Percentiles rank a stretch among this genome's conserved stretches.
Conservation (phyloP, 2,888 invertebrate genomes). For the Cryptocephalus moraei region DNA sequence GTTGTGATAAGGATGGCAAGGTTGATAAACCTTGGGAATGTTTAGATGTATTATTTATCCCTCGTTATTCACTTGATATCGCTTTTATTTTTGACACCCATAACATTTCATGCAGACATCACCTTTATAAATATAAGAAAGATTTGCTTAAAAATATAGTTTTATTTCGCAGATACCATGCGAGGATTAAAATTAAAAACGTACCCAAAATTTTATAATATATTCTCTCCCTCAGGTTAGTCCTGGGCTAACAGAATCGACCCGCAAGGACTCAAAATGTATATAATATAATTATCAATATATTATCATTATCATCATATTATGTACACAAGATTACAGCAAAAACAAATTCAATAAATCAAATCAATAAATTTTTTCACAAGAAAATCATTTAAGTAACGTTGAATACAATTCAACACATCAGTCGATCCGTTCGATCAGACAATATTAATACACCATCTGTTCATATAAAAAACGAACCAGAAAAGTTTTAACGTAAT, state of each 20-base stretch:
- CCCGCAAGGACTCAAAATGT: constrained; percentile 32
- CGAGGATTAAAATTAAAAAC: too few relatives aligned
- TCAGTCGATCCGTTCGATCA: constrained; percentile 13
- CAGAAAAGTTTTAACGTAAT: constrained; percentile 15
- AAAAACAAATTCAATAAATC: constrained; percentile 15
- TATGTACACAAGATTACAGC: constrained; percentile 27
- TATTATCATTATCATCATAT: constrained; percentile 19
- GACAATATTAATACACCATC: constrained; percentile 19
- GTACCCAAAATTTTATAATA: constrained; percentile 20
- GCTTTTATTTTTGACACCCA: background rate
- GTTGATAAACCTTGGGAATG: too few relatives aligned
- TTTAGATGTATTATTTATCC: too few relatives aligned
- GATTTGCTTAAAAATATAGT: too few relatives aligned
- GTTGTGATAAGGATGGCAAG: background rate
- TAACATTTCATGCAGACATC: background rate
- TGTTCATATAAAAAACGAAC: constrained; percentile 6
- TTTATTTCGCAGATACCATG: too few relatives aligned
- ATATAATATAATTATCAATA: constrained; percentile 13
- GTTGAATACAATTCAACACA: constrained; percentile 15
- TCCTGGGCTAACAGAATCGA: constrained; percentile 39
- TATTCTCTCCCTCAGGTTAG: constrained; percentile 40
- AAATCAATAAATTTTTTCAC: constrained; percentile 12
- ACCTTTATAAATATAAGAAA: constrained; percentile 6
- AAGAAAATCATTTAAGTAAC: constrained; percentile 24
- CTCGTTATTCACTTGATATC: too few relatives aligned